Evolutionary conservation across 2,888 invertebrate species (phyloP).

Genomic region (Phasia obesa): DNA sequence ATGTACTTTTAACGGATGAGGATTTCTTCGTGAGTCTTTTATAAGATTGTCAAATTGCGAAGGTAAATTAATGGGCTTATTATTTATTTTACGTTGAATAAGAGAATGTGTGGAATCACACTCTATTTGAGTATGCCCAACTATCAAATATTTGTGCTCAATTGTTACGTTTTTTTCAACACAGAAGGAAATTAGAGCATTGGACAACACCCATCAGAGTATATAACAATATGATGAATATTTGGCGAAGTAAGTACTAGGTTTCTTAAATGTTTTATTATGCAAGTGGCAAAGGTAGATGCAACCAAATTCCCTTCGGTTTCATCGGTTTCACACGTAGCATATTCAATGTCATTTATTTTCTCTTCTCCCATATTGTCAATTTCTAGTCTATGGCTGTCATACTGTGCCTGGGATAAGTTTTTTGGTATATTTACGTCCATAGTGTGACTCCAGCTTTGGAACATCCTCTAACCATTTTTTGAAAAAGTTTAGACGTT

Average conservation of each 20-base stretch:
- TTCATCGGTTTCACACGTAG: slow-evolving; percentile 15
- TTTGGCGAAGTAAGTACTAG: slow-evolving; percentile 10
- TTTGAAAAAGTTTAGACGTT: slow-evolving; percentile 14
- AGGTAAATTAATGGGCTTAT: slow-evolving; percentile 13
- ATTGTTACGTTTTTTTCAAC: slow-evolving; percentile 11
- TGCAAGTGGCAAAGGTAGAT: slow-evolving; percentile 23
- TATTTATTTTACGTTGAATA: slow-evolving; percentile 19
- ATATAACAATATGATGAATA: slow-evolving; percentile 36
- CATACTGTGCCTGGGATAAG: not conserved
- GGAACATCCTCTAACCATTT: slow-evolving; percentile 26
- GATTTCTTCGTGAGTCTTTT: slow-evolving; percentile 10
- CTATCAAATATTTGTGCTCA: slow-evolving; percentile 10
- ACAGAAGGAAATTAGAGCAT: slow-evolving; percentile 29
- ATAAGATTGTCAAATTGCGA: slow-evolving; percentile 10
- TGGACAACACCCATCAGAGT: slow-evolving; percentile 30
- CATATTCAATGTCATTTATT: not conserved
- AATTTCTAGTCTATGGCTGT: slow-evolving; percentile 11
- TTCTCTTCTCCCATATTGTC: slow-evolving; percentile 9
- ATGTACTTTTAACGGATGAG: slow-evolving; percentile 6
- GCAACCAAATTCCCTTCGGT: slow-evolving; percentile 35
- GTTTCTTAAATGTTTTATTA: slow-evolving; percentile 21
- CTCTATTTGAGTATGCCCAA: slow-evolving; percentile 17
- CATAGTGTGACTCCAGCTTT: slow-evolving; percentile 49
- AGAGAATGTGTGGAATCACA: slow-evolving; percentile 15
- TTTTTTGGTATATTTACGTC: slow-evolving; percentile 31